Evolutionary conservation across 2,113 vertebrate genomes (phyloP).

Genomic region (Hippolais icterina): DNA sequence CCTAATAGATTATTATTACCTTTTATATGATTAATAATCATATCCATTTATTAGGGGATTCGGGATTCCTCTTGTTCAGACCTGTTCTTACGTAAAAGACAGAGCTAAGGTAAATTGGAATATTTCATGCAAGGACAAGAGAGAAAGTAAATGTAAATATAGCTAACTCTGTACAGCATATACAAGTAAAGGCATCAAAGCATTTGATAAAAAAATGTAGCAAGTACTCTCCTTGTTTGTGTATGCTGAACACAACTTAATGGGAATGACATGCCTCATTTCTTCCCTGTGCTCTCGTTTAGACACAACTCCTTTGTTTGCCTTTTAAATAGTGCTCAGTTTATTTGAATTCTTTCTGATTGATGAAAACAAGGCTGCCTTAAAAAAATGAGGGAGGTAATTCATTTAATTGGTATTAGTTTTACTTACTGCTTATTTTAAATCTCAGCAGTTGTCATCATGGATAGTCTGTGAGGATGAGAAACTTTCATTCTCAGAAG

Average conservation of each 20-base stretch:
- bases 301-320: neutral
- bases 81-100: neutral
- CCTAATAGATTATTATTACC: neutral
- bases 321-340: neutral
- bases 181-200: neutral
- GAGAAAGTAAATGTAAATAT: neutral
- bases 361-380: neutral
- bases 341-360: neutral
- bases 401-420: neutral
- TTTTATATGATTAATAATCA: neutral
- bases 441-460: neutral
- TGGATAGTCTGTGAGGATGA: neutral
- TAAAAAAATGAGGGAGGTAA: neutral
- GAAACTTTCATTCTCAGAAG: neutral
- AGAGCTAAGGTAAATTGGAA: neutral
- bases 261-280: constrained; percentile 1
- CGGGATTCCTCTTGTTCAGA: neutral
- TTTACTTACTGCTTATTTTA: neutral
- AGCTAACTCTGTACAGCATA: neutral
- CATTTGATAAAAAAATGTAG: neutral
- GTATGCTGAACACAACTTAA: neutral
- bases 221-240: neutral
- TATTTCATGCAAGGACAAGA: neutral
- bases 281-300: neutral
- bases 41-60: neutral